Base-by-base conservation (phyloP, 2,888 invertebrate species). In the Adineta ricciae region DNA sequence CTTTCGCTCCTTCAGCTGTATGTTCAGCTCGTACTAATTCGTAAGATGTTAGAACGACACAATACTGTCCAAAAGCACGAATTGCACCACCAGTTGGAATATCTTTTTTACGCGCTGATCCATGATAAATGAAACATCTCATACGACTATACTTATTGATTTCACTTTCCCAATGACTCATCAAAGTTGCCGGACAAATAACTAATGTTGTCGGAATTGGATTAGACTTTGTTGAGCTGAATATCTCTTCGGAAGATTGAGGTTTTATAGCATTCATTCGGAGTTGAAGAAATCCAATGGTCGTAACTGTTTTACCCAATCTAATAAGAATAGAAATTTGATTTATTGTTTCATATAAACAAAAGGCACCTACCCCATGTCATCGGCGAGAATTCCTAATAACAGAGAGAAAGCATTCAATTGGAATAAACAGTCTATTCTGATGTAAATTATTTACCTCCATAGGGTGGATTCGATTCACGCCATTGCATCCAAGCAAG, bases 41-140 rank as follows among this genome's bases (percentile, higher is more conserved):
- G 89, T 96, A 97, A 0, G 97, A 96, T 24, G 97, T 96, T 73
- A 96, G 91, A 0, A 97, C 96, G 0, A 97, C 91, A 90, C 97
- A 95, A 89, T 93, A 90, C 73, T 92, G 91, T 0, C 94, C 93
- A 83, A 96, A 91, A 64, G 64, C 64, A 32, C 64, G 64, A 64
- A 64, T 64, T 4, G 64, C 64, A 32, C 64, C 64, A 32, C 64
- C 64, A 86, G 92, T 91, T 87, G 83, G 78, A 38, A 88, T 85
- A 87, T 88, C 88, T 83, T 86, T 90, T 88, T 94, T 93, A 27
- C 96, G 92, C 87, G 93, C 93, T 0, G 93, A 91, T 0, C 97
- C 97, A 91, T 98, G 97, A 91, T 95, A 95, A 54, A 94, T 89
- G 84, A 92, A 91, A 7, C 94, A 93, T 2, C 92, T 91, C 0